Evolutionary conservation across 1,140 invertebrate genomes (phyloP).

Genomic region (Zeugodacus cucurbitae): DNA sequence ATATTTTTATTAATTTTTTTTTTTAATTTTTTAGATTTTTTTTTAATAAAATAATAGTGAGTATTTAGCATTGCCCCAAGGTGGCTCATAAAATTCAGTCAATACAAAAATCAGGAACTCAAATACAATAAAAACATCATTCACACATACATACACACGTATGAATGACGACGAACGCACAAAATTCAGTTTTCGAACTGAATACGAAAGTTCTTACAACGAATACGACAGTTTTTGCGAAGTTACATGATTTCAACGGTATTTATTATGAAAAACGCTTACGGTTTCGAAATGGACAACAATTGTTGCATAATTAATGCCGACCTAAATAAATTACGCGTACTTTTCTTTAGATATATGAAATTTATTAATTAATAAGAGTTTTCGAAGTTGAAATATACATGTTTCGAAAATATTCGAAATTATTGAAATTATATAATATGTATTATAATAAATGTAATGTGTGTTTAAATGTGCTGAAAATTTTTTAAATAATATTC

Average conservation of each 20-base stretch:
- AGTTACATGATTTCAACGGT: neutral
- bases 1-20: neutral
- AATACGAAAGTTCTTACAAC: constrained; percentile 1
- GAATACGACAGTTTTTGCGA: neutral
- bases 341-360: neutral
- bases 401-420: neutral
- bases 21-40: neutral
- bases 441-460: neutral
- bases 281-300: neutral
- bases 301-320: neutral
- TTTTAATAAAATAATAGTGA: neutral
- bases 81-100: neutral
- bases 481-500: neutral
- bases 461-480: neutral
- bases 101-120: constrained; percentile 17
- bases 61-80: neutral
- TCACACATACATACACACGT: neutral
- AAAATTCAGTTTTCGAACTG: constrained; percentile 5
- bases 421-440: neutral
- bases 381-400: neutral
- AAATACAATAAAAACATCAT: constrained; percentile 13
- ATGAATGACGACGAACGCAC: constrained; percentile 18
- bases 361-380: neutral
- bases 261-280: neutral
- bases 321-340: neutral